phyloP scores from a whole-genome alignment of 2,888 invertebrate species.

The Microctonus hyperodae region DNA sequence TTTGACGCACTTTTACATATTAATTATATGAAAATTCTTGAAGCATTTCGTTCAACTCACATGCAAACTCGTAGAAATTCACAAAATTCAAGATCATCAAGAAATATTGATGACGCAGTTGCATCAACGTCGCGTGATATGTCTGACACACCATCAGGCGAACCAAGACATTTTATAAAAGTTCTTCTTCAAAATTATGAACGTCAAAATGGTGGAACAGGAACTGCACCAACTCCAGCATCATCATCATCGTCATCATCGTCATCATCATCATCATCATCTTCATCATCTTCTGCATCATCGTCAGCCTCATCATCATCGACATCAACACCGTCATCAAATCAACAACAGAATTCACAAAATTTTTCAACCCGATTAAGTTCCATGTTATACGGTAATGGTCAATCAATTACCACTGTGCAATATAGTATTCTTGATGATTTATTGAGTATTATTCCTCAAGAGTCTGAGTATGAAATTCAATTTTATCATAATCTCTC shows the following conservation, averaged over 20 bases:
- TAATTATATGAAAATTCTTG: background rate
- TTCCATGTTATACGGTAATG: slow-evolving; percentile 5
- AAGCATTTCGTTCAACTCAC: background rate
- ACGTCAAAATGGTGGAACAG: slow-evolving; percentile 44
- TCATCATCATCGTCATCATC: too few species aligned
- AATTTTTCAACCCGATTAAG: background rate
- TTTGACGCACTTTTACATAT: background rate
- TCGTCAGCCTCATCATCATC: background rate
- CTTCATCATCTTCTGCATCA: background rate
- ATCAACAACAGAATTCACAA: background rate
- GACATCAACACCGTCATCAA: background rate
- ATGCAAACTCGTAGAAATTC: background rate
- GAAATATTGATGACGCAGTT: slow-evolving; percentile 8
- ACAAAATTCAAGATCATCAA: background rate
- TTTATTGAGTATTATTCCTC: slow-evolving; percentile 42
- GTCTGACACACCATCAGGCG: background rate
- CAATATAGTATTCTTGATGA: slow-evolving; percentile 17
- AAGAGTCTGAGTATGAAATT: slow-evolving; percentile 40
- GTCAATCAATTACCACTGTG: background rate
- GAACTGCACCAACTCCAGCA: slow-evolving; percentile 29
- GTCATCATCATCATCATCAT: background rate
- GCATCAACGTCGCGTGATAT: slow-evolving; percentile 22
- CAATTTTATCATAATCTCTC: slow-evolving; percentile 20
- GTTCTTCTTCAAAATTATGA: slow-evolving; percentile 47
- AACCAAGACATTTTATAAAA: slow-evolving; percentile 38